Conservation (phyloP, 2,113 vertebrate species). For the Leucopsar rothschildi region DNA sequence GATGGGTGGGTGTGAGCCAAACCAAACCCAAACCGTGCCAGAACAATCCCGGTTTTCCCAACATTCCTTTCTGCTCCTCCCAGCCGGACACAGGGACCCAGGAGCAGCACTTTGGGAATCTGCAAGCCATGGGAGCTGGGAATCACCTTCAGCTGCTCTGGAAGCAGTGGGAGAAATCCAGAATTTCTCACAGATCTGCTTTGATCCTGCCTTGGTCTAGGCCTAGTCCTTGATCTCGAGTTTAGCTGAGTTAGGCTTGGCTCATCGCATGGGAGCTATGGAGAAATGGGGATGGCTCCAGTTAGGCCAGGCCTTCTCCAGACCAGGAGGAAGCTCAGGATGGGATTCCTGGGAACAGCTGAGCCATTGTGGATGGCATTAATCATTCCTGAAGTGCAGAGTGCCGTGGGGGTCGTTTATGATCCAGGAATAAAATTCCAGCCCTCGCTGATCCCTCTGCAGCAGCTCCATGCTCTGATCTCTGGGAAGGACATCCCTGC, state of each 20-base stretch:
- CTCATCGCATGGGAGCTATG: neutral
- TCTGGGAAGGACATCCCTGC: neutral
- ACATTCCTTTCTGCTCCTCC: neutral
- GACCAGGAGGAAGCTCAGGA: neutral
- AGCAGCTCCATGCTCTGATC: neutral
- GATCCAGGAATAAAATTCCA: neutral
- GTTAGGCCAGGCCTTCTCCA: neutral
- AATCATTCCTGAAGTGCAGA: fast-evolving
- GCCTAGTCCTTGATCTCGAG: neutral
- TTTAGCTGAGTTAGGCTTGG: neutral
- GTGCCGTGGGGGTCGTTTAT: fast-evolving
- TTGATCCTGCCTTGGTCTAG: no score
- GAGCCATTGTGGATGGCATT: fast-evolving
- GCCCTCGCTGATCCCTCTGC: neutral
- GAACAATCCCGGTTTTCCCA: neutral
- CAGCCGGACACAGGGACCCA: neutral
- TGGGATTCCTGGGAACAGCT: neutral
- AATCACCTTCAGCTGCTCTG: neutral
- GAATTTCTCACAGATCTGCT: neutral
- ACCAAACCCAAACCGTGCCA: neutral
- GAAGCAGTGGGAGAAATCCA: neutral
- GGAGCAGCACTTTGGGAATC: neutral
- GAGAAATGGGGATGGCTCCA: neutral
- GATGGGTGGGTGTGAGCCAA: no score
- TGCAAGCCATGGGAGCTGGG: neutral